These are phyloP conservation scores for Tupaia tana DNA, from an alignment of 2,113 vertebrate species.

Conservation along the genomic window DNA sequence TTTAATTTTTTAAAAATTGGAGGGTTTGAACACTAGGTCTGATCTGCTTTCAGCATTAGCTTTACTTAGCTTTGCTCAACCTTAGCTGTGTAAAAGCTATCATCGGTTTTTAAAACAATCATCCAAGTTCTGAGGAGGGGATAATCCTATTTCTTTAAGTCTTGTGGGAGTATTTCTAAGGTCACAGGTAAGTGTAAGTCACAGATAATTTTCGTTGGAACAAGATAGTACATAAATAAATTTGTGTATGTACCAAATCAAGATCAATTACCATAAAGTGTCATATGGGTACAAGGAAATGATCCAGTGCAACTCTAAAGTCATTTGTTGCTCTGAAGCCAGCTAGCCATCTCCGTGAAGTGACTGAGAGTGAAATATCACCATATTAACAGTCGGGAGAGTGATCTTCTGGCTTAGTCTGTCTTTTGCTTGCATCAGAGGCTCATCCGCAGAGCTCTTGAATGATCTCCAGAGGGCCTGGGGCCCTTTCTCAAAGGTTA, in stretches of 20 bases:
- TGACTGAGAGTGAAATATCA: background rate
- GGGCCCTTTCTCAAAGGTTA: background rate
- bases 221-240: background rate
- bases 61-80: background rate
- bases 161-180: conserved; percentile 3
- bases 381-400: background rate
- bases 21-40: background rate
- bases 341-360: background rate
- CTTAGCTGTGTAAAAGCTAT: background rate
- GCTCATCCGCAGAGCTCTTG: background rate
- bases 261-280: conserved; percentile 43
- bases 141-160: background rate
- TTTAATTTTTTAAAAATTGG: background rate
- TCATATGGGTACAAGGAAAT: conserved; percentile 3
- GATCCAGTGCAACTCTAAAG: background rate
- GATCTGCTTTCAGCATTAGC: background rate
- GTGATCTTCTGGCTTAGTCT: background rate
- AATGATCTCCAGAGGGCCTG: background rate
- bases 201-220: conserved; percentile 41
- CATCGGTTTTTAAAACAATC: background rate
- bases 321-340: conserved; percentile 20
- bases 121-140: background rate
- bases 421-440: background rate
- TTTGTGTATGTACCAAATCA: background rate
- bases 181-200: background rate